These are phyloP conservation scores for Ophion slaviceki DNA, from an alignment of 2,888 invertebrate species.

Conservation along the genomic window DNA sequence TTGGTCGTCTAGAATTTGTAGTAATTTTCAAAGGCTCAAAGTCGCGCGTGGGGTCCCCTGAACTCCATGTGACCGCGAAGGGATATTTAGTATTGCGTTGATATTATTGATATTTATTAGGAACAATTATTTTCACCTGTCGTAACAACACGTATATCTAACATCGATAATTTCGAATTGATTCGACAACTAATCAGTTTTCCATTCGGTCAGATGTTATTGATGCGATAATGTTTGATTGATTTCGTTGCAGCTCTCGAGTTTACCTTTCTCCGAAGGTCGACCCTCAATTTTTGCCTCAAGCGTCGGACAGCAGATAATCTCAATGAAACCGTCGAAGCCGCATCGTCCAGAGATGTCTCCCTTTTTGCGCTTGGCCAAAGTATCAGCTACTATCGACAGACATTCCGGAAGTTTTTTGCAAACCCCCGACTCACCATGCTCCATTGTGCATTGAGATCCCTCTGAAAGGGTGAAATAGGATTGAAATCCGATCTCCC, in stretches of 20 bases:
- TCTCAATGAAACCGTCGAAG: slow-evolving; percentile 82
- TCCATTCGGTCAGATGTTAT: background rate
- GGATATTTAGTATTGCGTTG: no score
- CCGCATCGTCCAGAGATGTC: slow-evolving; percentile 82
- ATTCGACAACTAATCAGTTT: background rate
- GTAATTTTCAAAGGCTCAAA: no score
- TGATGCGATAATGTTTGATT: background rate
- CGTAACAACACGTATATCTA: background rate
- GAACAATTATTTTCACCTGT: no score
- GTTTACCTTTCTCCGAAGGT: slow-evolving; percentile 75
- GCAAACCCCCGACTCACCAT: slow-evolving; percentile 72
- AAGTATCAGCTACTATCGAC: slow-evolving; percentile 70
- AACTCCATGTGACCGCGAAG: no score
- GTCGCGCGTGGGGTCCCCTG: no score
- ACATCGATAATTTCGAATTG: background rate
- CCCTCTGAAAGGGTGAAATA: background rate
- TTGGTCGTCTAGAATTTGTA: no score
- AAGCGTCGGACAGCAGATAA: slow-evolving; percentile 84
- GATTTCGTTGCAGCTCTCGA: background rate
- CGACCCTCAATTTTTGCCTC: slow-evolving; percentile 70
- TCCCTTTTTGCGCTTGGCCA: background rate
- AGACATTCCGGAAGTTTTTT: slow-evolving; percentile 74
- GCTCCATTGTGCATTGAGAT: slow-evolving; percentile 65
- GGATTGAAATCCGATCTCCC: no score
- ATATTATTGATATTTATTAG: no score